Evolutionary conservation across 2,888 invertebrate genomes (phyloP), one percentile per base, ranked within the genome.

Genomic region (Tipula unca): DNA sequence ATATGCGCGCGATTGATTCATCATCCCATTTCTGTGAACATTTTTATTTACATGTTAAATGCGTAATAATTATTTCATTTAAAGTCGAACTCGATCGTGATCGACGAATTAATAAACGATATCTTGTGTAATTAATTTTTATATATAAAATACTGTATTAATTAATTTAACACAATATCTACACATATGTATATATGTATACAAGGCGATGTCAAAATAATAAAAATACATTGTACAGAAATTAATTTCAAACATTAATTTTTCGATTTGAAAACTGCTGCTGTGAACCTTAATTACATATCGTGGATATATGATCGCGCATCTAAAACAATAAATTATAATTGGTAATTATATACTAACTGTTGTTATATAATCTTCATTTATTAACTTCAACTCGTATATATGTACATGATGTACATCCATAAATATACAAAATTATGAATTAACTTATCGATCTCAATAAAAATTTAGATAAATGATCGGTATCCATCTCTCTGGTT

Each of bases 11-110:
- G 69, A 32, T 3, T 69, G 25, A 25, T 69, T 69, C 69, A 69
- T 69, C 69, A 69, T 69, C 69, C 8, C 69, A 25, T 69, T 69
- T 25, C 25, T 3, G 39, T 13, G 39, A n/a, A n/a, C n/a, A 32
- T 32, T 6, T 32, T 6, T 32, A 32, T n/a, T 3, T 48, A 69
- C 69, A 69, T 69, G 69, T 69, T 69, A 69, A 69, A 69, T 69
- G 69, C 69, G 69, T 69, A 69, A 69, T 69, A 69, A 69, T 69
- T 69, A 69, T 25, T 69, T 69, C 69, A 69, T 69, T 69, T 69
- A n/a, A 69, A 25, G 10, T 69, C 8, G 25, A 6, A 25, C 69
- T 20, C 0, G 10, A 69, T 69, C 69, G 69, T 69, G 69, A 69
- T 69, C 69, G 25, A 69, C 69, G 25, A 25, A 69, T 69, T 69